Base-by-base conservation (phyloP, 1,140 invertebrate genomes). In the Trachelipus rathkii region DNA sequence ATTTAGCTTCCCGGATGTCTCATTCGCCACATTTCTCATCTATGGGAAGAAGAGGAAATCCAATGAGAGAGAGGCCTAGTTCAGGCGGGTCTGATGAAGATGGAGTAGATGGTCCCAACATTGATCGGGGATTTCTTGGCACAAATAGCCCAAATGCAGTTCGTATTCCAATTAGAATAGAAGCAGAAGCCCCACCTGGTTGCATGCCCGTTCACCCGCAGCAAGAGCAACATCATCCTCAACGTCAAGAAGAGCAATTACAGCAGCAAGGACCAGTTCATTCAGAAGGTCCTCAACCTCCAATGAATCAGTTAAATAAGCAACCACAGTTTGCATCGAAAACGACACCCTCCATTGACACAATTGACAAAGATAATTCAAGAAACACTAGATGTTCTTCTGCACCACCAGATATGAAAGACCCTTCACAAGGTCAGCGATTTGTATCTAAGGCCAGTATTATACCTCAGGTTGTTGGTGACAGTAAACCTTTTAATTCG, bases 31-130 rank as follows among this genome's bases (percentile, higher is more conserved):
- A 73, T 71, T 78, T 77, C 46, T 70, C 77, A 15, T 74, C 79
- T 45, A 71, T 78, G 79, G 79, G 79, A 7, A 73, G 79, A 5
- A 68, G 79, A 3, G 79, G 79, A 0, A 73, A 70, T 8, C 79
- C 79, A 0, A 78, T 74, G 79, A 50, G 79, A 5, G 79, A 81
- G 69, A 43, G 79, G 9, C 71, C 77, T 21, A 73, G 74, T 46
- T 81, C 79, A 0, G 79, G 79, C 0, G 79, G 79, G 0, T 81
- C 79, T 10, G 77, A 80, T 46, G 79, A 81, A 11, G 74, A 70
- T 23, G 75, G 68, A 3, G 66, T 50, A 8, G 70, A 76, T 50
- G 75, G 43, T 10, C 70, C 43, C 0, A 24, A 68, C 60, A 68
- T 53, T 24, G 76, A 78, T 66, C 72, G 73, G 50, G 53, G 60